Evolutionary conservation across 2,113 vertebrate species (phyloP).

Genomic region (Tragelaphus buxtoni): DNA sequence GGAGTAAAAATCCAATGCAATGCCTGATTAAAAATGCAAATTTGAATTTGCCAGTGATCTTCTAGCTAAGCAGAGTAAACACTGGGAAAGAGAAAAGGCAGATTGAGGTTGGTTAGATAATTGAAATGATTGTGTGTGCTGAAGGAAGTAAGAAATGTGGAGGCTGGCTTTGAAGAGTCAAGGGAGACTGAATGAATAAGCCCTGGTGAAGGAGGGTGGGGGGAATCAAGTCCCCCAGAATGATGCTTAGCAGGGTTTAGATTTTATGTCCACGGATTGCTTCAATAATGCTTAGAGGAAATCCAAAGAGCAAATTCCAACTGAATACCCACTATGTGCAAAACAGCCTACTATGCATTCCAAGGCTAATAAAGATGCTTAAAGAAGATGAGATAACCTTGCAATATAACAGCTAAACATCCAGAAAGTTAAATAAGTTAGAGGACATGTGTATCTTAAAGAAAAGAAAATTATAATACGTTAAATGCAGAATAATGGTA

Average conservation of each 20-base stretch:
- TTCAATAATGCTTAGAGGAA: neutral
- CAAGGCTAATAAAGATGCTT: neutral
- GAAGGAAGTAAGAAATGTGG: neutral
- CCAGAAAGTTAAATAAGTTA: neutral
- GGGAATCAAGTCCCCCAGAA: neutral
- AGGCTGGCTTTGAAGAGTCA: neutral
- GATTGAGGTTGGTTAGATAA: neutral
- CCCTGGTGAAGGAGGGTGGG: neutral
- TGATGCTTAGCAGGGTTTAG: neutral
- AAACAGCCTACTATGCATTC: neutral
- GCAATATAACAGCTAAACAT: neutral
- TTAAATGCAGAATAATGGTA: neutral
- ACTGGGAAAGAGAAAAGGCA: neutral
- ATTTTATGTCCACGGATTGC: neutral
- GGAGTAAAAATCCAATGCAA: neutral
- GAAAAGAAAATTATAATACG: neutral
- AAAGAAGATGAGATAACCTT: neutral
- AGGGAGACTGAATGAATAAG: neutral
- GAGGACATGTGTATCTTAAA: neutral
- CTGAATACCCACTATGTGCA: neutral
- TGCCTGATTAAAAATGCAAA: conserved; percentile 66
- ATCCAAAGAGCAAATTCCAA: neutral
- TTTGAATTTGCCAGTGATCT: conserved; percentile 26
- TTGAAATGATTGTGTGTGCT: neutral
- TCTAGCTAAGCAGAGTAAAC: conserved; percentile 10